Base-by-base conservation (phyloP, 1,140 invertebrate genomes). In the Muscidifurax raptorellus region DNA sequence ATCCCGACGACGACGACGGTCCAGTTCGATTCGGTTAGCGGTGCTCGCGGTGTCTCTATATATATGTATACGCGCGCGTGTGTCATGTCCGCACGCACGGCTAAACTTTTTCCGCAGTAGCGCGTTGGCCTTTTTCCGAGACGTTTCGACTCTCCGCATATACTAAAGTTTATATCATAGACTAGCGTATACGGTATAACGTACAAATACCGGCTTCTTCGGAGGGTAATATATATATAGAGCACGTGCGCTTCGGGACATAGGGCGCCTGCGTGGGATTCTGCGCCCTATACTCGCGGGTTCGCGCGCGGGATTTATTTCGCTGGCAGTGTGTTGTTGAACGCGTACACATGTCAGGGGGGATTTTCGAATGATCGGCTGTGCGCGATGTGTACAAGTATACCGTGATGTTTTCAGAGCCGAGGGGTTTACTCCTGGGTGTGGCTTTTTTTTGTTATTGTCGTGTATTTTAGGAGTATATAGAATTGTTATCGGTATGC, bases 11-110 rank as follows among this genome's bases (percentile, higher is more conserved):
- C 59, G 36, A 4, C 18, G 32, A 25, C 15, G 69, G 81, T 74
- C 47, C 84, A 87, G 52, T 83, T 83, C 28, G 66, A 79, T 78
- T 83, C 59, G 36, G 22, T 27, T 78, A 28, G 13, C 32, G 25
- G 74, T 64, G 25, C 1, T 67, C 30, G 22, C 32, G 13, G 13
- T 18, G 25, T 12, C n/a, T 4, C 44, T 27, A 12, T 22, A 2
- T 52, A 52, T 52, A 18, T 52, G 18, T 52, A 52, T 52, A 52
- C 2, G 5, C 13, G 13, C 18, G 9, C 13, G 47, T 18, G 47
- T 52, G 22, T 25, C 74, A 44, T 47, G 74, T 52, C 9, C n/a
- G 40, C 18, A 9, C 10, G 7, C 40, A 44, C 40, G 32, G 22
- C 44, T 25, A 13, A 15, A 2, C 15, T 25, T 25, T 47, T 27